Conservation (phyloP, 2,113 vertebrate species). For the Leucoraja erinaceus region DNA sequence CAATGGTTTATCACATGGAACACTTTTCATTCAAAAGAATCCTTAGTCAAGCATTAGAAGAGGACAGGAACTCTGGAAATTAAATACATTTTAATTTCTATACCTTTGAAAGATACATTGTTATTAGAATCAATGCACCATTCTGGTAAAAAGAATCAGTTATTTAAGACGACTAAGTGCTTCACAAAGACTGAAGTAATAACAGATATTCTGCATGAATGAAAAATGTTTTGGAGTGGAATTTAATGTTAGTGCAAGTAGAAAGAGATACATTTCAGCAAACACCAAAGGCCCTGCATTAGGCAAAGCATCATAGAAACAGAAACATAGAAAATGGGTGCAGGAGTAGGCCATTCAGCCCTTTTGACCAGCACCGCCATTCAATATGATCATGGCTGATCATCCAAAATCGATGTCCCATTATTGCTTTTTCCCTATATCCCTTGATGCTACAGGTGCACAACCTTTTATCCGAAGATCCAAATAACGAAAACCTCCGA, state of each 20-base stretch:
- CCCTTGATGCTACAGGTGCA: no score
- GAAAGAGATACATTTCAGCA: background rate
- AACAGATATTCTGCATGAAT: background rate
- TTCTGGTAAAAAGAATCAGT: background rate
- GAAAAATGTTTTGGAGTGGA: background rate
- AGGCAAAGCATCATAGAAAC: background rate
- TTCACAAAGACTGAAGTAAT: background rate
- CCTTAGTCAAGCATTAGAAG: background rate
- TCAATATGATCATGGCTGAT: no score
- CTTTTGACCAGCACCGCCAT: no score
- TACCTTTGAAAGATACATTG: background rate
- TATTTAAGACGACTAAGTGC: background rate
- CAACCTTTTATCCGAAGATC: no score
- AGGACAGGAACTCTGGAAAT: background rate
- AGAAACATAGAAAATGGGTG: no score
- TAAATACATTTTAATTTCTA: background rate
- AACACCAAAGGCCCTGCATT: background rate
- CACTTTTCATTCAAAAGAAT: background rate
- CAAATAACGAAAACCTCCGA: no score
- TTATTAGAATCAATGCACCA: background rate
- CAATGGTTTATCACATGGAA: background rate
- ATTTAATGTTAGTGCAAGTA: background rate
- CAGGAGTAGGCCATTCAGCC: no score
- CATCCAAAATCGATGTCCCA: no score
- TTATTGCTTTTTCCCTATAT: no score